Evolutionary conservation across 64 coral and sea anemone genomes (phyloP), one percentile per base, ranked within the genome.

Genomic region (Actinia equina): DNA sequence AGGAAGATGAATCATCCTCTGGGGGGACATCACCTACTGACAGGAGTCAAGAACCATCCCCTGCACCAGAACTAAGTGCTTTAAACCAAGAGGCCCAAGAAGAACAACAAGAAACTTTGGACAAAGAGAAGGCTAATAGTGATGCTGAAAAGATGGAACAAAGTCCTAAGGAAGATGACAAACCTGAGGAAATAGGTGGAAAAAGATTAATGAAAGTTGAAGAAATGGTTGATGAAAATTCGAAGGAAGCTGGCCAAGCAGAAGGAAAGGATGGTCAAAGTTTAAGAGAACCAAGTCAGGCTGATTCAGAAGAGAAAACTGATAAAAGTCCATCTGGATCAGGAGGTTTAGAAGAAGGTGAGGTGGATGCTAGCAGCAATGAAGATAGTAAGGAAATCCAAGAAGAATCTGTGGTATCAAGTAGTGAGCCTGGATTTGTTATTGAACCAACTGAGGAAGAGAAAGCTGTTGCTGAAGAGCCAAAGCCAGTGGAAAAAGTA

Each of bases 391-490:
- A 63, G n/a, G 83, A 81, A 25, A 9, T 49, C 7, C 19, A 81
- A 37, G 78, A 81, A 57, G 49, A 53, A 81, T 15, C 77, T 82
- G 37, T 22, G 27, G 42, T 84, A 62, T 18, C 63, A 51, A 79
- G 71, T 49, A 41, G 70, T 13, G 89, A 91, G 71, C 84, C 84
- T 61, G 58, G 70, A 3, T 91, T 91, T 80, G 83, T 85, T 79
- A 82, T 91, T 58, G 89, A 91, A 56, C 89, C 89, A 61, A 91
- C 82, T 85, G 89, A 91, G 14, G 85, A 87, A 26, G 90, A 92
- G 42, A 86, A 92, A 61, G 84, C 90, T 52, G 77, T 92, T 74
- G 90, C 84, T 0, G 90, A 87, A 20, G 90, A 92, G 20, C 83
- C 85, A 52, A 87, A 92, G 71, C 76, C 77, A 52, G 59, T 54